Conservation (phyloP, 2,797 vertebrate species). For the Coccyzus lansbergi region DNA sequence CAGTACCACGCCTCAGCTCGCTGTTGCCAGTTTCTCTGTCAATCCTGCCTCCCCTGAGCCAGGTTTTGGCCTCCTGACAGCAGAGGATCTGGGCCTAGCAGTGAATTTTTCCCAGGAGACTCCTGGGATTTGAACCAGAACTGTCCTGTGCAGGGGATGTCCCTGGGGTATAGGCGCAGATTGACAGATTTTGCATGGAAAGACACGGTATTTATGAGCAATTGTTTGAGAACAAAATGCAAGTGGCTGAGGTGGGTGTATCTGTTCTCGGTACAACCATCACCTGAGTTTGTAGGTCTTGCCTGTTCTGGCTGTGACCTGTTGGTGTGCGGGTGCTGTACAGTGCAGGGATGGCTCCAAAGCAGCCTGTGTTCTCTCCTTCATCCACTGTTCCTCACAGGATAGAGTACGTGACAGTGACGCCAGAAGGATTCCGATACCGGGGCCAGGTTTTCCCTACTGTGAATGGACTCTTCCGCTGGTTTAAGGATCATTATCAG, state of each 20-base stretch:
- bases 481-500: conserved; percentile 99
- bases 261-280: not conserved
- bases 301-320: not conserved
- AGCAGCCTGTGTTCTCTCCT: not conserved
- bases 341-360: not conserved
- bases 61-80: not conserved
- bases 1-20: not conserved
- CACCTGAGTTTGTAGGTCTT: not conserved
- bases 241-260: not conserved
- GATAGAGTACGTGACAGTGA: conserved; percentile 96
- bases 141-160: not conserved
- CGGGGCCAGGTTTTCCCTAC: conserved; percentile 94
- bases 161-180: not conserved
- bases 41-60: not conserved
- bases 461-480: conserved; percentile 96
- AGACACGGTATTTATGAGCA: not conserved
- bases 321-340: not conserved
- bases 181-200: not conserved
- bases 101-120: not conserved
- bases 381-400: conserved; percentile 67
- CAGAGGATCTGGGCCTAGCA: not conserved
- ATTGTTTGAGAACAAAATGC: not conserved
- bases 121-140: not conserved
- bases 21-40: not conserved
- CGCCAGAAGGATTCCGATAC: conserved; percentile 96